Conservation (phyloP, 2,888 invertebrate genomes). For the Elmis aenea region DNA sequence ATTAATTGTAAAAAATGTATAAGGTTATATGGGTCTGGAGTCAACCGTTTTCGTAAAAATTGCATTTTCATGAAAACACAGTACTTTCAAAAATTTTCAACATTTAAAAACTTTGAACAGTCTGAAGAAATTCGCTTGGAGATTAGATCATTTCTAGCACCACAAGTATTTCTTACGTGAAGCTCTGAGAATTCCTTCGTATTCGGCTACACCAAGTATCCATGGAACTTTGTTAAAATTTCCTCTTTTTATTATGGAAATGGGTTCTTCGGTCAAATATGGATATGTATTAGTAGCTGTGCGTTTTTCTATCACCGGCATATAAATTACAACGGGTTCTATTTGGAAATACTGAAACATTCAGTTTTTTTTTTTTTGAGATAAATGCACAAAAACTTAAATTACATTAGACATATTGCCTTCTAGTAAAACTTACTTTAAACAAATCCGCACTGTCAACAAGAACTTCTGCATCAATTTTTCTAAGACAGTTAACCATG, state of each 20-base stretch:
- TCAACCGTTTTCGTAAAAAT: too few relatives aligned
- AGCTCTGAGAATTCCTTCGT: conserved; percentile 51
- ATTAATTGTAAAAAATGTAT: too few relatives aligned
- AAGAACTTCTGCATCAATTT: conserved; percentile 41
- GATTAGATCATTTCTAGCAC: too few relatives aligned
- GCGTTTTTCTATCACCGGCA: conserved; percentile 46
- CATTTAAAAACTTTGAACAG: too few relatives aligned
- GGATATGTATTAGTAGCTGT: conserved; percentile 39
- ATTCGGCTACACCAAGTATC: conserved; percentile 47
- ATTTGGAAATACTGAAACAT: conserved; percentile 45
- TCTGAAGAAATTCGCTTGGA: too few relatives aligned
- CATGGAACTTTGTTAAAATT: conserved; percentile 47
- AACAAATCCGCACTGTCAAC: conserved; percentile 45
- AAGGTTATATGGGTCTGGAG: too few relatives aligned
- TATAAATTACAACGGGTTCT: conserved; percentile 49
- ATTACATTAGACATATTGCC: too few relatives aligned
- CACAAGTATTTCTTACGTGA: conserved; percentile 33
- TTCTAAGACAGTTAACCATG: conserved; percentile 44
- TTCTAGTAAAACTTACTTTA: conserved; percentile 39
- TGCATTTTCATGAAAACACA: too few relatives aligned
- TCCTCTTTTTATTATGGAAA: conserved; percentile 40
- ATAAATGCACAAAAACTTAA: background rate
- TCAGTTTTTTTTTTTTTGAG: too few relatives aligned
- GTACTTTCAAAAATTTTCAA: too few relatives aligned
- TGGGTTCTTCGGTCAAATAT: conserved; percentile 47